phyloP scores from a whole-genome alignment of 2,888 invertebrate species.

The Hedya salicella region DNA sequence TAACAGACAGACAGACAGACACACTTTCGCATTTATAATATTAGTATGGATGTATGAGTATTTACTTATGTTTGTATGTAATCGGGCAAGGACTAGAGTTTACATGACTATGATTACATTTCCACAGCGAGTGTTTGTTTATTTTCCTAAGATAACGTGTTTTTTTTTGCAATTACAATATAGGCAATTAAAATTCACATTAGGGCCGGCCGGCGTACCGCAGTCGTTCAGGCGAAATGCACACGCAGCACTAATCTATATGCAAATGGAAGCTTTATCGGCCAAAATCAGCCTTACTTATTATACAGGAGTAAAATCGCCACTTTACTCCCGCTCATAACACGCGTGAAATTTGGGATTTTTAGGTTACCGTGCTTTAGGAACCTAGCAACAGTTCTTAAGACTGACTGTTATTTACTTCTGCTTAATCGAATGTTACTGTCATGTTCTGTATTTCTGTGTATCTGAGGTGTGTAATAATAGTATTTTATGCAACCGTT shows the following conservation, averaged over 20 bases:
- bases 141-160: not conserved
- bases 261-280: slow-evolving; percentile 63
- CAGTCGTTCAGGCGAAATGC: slow-evolving; percentile 18
- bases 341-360: slow-evolving; percentile 13
- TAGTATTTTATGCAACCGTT: no score
- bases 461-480: no score
- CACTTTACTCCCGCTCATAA: no score
- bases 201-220: slow-evolving; percentile 2
- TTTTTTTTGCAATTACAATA: slow-evolving; percentile 13
- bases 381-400: not conserved
- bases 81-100: no score
- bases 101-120: not conserved
- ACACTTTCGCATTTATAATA: no score
- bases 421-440: no score
- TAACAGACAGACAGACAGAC: no score
- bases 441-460: no score
- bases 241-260: slow-evolving; percentile 61
- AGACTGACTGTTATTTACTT: no score
- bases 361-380: slow-evolving; percentile 5
- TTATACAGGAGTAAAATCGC: slow-evolving; percentile 18
- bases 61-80: no score
- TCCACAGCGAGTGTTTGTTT: not conserved
- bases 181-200: slow-evolving; percentile 28
- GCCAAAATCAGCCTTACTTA: slow-evolving; percentile 55
- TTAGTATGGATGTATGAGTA: no score